These are phyloP conservation scores for Trilocha varians DNA, from an alignment of 2,888 invertebrate genomes.

Conservation along the genomic window DNA sequence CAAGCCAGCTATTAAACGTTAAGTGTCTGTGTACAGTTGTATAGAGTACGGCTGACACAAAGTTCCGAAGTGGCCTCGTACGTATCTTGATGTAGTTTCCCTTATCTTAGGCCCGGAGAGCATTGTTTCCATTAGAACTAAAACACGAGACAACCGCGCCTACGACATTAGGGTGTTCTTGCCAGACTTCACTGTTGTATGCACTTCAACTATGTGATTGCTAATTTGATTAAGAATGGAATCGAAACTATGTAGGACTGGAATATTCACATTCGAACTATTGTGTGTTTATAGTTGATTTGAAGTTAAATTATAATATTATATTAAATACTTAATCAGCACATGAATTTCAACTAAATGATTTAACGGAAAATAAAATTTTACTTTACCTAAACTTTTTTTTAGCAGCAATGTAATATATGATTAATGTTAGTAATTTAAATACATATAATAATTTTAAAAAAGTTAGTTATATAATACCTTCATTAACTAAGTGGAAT, in stretches of 20 bases:
- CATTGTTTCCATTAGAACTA: conserved; percentile 33
- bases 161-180: conserved; percentile 3
- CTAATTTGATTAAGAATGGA: background rate
- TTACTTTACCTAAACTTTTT: no score
- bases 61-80: conserved; percentile 38
- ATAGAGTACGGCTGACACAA: conserved; percentile 17
- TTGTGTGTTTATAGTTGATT: background rate
- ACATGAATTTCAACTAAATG: no score
- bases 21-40: background rate
- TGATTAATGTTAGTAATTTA: no score
- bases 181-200: background rate
- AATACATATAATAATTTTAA: no score
- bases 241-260: background rate
- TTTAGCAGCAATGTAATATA: no score
- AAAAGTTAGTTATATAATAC: no score
- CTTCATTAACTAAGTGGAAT: no score
- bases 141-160: conserved; percentile 5
- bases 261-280: background rate
- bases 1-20: background rate
- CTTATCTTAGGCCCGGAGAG: conserved; percentile 32
- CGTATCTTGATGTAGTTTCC: conserved; percentile 45
- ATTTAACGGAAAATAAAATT: no score
- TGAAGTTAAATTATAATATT: background rate
- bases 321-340: background rate
- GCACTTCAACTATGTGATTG: background rate